Base-by-base conservation (phyloP, 2,113 vertebrate genomes). In the Proterorhinus semilunaris region DNA sequence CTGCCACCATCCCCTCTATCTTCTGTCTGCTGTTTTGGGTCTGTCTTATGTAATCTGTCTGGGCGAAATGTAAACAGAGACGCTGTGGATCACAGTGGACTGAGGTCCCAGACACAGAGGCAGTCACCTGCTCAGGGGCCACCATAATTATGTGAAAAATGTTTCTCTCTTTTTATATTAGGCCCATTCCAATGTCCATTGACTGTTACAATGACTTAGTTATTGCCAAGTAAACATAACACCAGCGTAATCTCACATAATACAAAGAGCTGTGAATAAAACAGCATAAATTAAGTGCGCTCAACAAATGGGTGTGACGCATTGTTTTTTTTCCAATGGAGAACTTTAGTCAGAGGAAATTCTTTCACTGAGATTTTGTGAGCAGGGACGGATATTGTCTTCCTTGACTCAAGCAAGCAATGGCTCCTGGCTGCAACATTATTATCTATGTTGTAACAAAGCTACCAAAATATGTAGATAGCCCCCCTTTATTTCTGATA, bases 31-130 rank as follows among this genome's bases (percentile, higher is more conserved):
- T 84, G 81, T 81, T 88, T 79, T 82, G 71, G 57, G 86, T 87
- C 68, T 13, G 8, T 79, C 75, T 88, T 85, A 89, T 76, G 65
- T 87, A 89, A 90, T 78, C 72, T 84, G 83, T 85, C 85, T 80
- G 81, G 65, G 27, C 66, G 48, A 63, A 85, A 82, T 79, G 80
- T 81, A 81, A 68, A 87, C 81, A 90, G 62, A 78, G 80, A 47
- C 69, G 50, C 62, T 53, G 72, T 6, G 15, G 58, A 59, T 50
- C 62, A 59, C 62, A 75, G 76, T n/a, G 21, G 65, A 68, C 54
- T 8, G 68, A 73, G 63, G 71, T 55, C 65, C 72, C 68, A 85
- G 81, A 74, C 53, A 6, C 66, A 72, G 65, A 75, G 48, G n/a
- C 53, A 59, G 1, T 78, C 48, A n/a, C 71, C 72, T 65, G 69